Evolutionary conservation across 64 coral and sea anemone species (phyloP).

Genomic region (Porites australiensis): DNA sequence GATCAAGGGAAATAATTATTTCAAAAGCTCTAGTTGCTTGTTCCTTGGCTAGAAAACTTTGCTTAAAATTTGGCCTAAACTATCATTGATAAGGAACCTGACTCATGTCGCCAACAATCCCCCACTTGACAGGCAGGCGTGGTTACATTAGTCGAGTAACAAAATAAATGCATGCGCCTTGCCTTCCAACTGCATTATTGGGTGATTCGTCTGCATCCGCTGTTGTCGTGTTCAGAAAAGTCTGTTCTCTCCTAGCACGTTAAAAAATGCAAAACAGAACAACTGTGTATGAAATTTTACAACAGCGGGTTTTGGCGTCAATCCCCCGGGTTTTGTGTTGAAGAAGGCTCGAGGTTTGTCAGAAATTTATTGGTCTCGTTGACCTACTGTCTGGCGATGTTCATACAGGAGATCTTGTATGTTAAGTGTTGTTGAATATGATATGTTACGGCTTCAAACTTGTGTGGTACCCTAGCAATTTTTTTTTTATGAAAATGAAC

Average conservation of each 20-base stretch:
- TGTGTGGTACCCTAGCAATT: no score
- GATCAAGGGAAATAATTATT: no score
- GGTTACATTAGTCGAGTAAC: neutral
- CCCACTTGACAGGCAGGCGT: neutral
- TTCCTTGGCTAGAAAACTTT: no score
- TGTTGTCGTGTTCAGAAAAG: constrained; percentile 32
- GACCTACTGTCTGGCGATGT: neutral
- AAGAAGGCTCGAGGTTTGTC: constrained; percentile 57
- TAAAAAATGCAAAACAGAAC: constrained; percentile 32
- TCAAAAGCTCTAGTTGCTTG: no score
- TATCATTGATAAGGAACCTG: neutral
- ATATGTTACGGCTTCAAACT: no score
- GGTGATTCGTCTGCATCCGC: neutral
- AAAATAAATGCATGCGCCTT: constrained; percentile 23
- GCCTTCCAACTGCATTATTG: no score
- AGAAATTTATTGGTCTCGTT: neutral
- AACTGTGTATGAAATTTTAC: constrained; percentile 46
- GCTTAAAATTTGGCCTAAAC: no score
- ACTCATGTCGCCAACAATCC: neutral
- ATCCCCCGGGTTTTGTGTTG: constrained; percentile 24
- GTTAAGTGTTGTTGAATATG: no score
- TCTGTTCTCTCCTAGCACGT: neutral
- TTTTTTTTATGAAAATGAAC: no score
- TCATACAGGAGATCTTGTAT: no score
- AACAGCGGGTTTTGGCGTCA: constrained; percentile 50